Conservation (phyloP, 2,797 vertebrate species). For the Vultur gryphus region DNA sequence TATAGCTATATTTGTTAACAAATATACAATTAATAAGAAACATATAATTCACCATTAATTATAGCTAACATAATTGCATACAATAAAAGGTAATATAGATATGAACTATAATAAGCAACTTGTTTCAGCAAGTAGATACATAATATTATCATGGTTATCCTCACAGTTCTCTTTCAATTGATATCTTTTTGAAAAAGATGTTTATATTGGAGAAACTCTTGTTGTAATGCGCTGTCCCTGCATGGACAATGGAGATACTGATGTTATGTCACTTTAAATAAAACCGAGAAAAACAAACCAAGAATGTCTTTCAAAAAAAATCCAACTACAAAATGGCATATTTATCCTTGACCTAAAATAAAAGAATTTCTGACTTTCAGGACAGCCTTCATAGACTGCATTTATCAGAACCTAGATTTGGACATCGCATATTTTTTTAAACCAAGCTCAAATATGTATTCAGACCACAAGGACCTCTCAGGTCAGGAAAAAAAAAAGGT, state of each 20-base stretch:
- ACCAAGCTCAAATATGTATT: not conserved
- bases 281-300: not conserved
- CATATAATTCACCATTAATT: not conserved
- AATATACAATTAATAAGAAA: not conserved
- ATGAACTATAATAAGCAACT: not conserved
- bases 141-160: not conserved
- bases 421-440: not conserved
- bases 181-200: not conserved
- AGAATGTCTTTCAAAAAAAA: not conserved
- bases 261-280: not conserved
- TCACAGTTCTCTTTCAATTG: not conserved
- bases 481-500: accelerated
- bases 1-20: not conserved
- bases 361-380: not conserved
- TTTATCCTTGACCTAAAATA: not conserved
- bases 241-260: not conserved
- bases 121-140: not conserved
- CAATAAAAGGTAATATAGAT: not conserved
- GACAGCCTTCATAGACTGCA: not conserved
- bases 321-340: not conserved
- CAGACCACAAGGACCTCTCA: not conserved
- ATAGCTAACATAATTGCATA: not conserved
- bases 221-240: not conserved
- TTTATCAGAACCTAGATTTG: not conserved
- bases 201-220: not conserved